phyloP scores from a whole-genome alignment of 2,797 vertebrate genomes.

The Muscicapa striata region DNA sequence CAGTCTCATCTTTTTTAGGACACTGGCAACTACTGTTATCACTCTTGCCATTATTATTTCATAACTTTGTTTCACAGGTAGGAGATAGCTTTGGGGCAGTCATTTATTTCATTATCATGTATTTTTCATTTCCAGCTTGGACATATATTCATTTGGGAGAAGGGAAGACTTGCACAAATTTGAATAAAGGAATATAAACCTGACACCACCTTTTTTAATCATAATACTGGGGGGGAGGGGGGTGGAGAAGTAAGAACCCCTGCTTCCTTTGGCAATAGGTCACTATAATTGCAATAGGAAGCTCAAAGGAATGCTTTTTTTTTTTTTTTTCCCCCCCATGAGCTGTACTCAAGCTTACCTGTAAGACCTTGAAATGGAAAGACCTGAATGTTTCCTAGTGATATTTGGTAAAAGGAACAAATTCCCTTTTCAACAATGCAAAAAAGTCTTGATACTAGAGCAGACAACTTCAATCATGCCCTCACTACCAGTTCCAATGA shows the following conservation, averaged over 20 bases:
- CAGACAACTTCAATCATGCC: neutral
- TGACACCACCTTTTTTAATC: neutral
- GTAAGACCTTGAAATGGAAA: slow-evolving; percentile 16
- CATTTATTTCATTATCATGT: slow-evolving; percentile 40
- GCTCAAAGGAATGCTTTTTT: neutral
- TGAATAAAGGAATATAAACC: slow-evolving; percentile 1
- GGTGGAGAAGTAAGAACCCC: neutral
- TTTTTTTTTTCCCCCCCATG: neutral
- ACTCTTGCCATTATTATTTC: slow-evolving; percentile 58
- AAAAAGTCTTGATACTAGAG: neutral
- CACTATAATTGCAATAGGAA: neutral
- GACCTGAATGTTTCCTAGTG: neutral
- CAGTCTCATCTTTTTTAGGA: slow-evolving; percentile 28
- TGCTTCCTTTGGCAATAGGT: neutral
- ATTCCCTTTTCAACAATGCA: neutral
- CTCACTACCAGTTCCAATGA: neutral
- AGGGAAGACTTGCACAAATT: neutral
- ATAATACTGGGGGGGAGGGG: neutral
- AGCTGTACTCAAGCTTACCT: neutral
- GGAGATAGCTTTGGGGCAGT: slow-evolving; percentile 33
- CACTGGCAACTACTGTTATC: slow-evolving; percentile 19
- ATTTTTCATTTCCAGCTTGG: slow-evolving; percentile 38
- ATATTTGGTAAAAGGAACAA: neutral
- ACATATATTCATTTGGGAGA: slow-evolving; percentile 9
- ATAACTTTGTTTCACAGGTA: slow-evolving; percentile 53